These are phyloP conservation scores for Limenitis camilla DNA, from an alignment of 2,888 invertebrate genomes.

Conservation along the genomic window DNA sequence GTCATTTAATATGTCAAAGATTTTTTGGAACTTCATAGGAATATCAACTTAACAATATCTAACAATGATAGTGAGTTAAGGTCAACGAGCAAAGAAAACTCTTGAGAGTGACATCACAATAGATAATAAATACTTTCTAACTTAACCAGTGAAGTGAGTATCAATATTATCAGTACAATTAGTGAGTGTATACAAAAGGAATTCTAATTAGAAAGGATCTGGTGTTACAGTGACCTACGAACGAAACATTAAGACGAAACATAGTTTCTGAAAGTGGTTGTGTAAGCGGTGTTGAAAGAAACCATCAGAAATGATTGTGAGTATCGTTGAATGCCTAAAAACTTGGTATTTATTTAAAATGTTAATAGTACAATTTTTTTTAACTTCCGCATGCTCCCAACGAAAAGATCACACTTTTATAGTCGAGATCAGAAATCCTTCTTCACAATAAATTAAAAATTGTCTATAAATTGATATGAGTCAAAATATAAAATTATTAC, in stretches of 20 bases:
- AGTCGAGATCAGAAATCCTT: too few species aligned
- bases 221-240: conserved; percentile 9
- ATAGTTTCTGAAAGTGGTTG: conserved; percentile 20
- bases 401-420: too few species aligned
- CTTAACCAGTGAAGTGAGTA: neutral
- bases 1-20: too few species aligned
- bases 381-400: too few species aligned
- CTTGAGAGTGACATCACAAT: conserved; percentile 22
- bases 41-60: too few species aligned
- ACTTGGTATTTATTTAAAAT: neutral
- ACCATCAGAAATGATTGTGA: conserved; percentile 56
- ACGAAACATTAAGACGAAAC: conserved; percentile 9
- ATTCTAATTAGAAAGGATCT: conserved; percentile 20
- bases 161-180: conserved; percentile 17
- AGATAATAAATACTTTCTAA: conserved; percentile 5
- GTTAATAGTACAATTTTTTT: neutral
- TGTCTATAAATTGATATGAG: too few species aligned
- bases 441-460: too few species aligned
- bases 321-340: conserved; percentile 27
- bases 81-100: conserved; percentile 29
- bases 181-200: conserved; percentile 14
- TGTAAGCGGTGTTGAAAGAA: conserved; percentile 32
- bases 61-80: conserved; percentile 14
- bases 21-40: too few species aligned
- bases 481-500: too few species aligned